phyloP scores from a whole-genome alignment of 2,113 vertebrate species.

The Aegithalos caudatus region DNA sequence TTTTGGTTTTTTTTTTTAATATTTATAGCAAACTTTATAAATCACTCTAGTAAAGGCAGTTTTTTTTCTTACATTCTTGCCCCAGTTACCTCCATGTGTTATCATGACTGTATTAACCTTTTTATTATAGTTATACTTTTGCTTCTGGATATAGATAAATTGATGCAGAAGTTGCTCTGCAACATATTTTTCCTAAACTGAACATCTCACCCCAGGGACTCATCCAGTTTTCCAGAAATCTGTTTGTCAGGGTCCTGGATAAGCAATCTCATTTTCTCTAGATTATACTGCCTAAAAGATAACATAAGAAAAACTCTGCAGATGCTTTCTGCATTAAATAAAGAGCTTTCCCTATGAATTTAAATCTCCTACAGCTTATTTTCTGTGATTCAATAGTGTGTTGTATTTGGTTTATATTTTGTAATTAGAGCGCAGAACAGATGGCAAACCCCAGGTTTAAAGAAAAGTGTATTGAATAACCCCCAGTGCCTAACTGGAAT shows the following conservation, averaged over 20 bases:
- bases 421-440: slow-evolving; percentile 54
- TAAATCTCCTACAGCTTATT: not conserved
- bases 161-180: not conserved
- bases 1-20: not conserved
- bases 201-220: not conserved
- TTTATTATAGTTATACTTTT: not conserved
- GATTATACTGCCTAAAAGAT: not conserved
- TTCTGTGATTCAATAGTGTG: slow-evolving; percentile 1
- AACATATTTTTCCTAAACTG: not conserved
- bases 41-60: not conserved
- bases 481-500: not conserved
- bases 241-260: not conserved
- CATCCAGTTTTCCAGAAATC: not conserved
- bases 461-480: not conserved
- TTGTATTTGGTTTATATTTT: slow-evolving; percentile 41
- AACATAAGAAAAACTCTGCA: not conserved
- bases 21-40: not conserved
- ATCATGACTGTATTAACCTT: not conserved
- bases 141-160: not conserved
- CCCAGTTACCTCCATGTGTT: not conserved
- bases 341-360: slow-evolving; percentile 7
- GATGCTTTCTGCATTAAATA: slow-evolving; percentile 39
- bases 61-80: not conserved
- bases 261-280: not conserved
- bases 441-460: slow-evolving; percentile 35